These are phyloP conservation scores for Andrena praecox DNA, from an alignment of 2,888 invertebrate genomes.

Conservation along the genomic window DNA sequence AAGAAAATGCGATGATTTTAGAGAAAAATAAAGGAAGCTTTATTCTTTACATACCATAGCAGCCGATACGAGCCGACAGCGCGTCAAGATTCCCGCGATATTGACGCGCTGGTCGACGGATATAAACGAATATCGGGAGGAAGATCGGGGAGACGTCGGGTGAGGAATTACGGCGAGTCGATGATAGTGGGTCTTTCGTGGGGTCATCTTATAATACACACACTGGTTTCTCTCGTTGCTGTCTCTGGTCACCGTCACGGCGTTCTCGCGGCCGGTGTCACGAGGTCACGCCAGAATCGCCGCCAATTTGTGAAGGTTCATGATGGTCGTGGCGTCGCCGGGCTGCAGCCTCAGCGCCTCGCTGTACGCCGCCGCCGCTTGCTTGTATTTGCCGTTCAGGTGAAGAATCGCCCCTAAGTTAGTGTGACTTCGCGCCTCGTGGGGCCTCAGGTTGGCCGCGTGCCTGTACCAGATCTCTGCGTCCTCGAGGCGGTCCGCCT, in stretches of 20 bases:
- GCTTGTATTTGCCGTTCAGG: conserved; percentile 94
- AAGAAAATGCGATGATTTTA: conserved; percentile 49
- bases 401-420: conserved; percentile 98
- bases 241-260: not conserved
- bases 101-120: conserved; percentile 72
- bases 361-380: conserved; percentile 95
- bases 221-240: conserved; percentile 37
- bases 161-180: conserved; percentile 64
- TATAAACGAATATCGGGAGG: conserved; percentile 80
- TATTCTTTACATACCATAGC: conserved; percentile 82
- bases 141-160: conserved; percentile 67
- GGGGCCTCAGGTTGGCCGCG: conserved; percentile 86
- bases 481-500: conserved; percentile 92
- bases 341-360: conserved; percentile 95
- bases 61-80: conserved; percentile 79
- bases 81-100: conserved; percentile 67
- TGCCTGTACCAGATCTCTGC: conserved; percentile 95
- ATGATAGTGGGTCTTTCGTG: conserved; percentile 56
- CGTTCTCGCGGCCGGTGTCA: conserved; percentile 16
- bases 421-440: conserved; percentile 96
- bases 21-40: conserved; percentile 82
- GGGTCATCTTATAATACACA: conserved; percentile 58
- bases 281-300: conserved; percentile 86
- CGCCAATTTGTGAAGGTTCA: conserved; percentile 93
- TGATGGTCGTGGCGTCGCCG: conserved; percentile 94